A percentile compares a stretch with the other conserved stretches of the same genome.
phyloP scores from a whole-genome alignment of 2,888 invertebrate species.

The Drosophila cognata region DNA sequence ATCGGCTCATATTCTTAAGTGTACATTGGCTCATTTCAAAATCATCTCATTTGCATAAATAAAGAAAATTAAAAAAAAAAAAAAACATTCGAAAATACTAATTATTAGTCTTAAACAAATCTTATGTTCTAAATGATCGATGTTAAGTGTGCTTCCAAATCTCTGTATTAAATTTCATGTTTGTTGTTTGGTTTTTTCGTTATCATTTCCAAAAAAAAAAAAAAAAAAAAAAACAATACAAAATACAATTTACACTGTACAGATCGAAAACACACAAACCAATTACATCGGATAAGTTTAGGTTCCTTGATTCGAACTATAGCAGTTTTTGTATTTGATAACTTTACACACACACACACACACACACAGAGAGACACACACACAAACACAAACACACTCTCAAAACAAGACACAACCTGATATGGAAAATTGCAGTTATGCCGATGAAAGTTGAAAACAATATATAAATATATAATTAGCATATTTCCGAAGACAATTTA shows the following conservation, averaged over 20 bases:
- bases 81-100: constrained; percentile 30
- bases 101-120: constrained; percentile 38
- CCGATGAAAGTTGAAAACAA: constrained; percentile 5
- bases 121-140: constrained; percentile 71
- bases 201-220: constrained; percentile 18
- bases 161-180: constrained; percentile 65
- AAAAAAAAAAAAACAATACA: constrained; percentile 26
- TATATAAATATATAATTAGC: neutral
- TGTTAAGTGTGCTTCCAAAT: constrained; percentile 76
- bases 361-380: constrained; percentile 11
- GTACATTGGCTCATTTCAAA: constrained; percentile 54
- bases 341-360: constrained; percentile 9
- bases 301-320: constrained; percentile 7
- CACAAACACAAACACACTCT: neutral
- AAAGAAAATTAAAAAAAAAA: constrained; percentile 35
- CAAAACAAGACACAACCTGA: neutral
- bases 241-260: constrained; percentile 30
- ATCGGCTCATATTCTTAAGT: constrained; percentile 36
- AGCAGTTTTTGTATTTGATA: constrained; percentile 9
- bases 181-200: constrained; percentile 49
- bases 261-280: constrained; percentile 14
- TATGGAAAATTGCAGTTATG: constrained; percentile 19
- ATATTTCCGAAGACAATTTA: constrained; percentile 8
- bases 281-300: neutral
- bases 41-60: constrained; percentile 43